Base-by-base conservation (phyloP, 2,113 vertebrate genomes). In the Pluvianellus socialis region DNA sequence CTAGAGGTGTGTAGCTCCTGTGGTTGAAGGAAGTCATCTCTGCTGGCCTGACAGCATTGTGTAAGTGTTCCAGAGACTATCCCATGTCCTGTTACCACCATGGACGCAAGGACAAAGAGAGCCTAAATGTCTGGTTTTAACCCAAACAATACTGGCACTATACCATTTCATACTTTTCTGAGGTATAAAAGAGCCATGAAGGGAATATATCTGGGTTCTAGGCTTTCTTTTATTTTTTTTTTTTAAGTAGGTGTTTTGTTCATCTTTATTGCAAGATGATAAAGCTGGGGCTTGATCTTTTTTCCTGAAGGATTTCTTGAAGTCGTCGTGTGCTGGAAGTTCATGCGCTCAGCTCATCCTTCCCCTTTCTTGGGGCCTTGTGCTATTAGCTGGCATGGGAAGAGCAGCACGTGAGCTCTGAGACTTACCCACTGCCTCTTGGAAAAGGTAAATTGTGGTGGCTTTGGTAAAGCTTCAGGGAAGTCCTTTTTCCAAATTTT, bases 21-120 rank as follows among this genome's bases (percentile, higher is more conserved):
- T 40, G 35, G 59, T 30, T 5, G 9, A 63, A 61, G 52, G n/a
- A 86, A 40, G 52, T 56, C 30, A 4, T 11, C 30, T 40, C 18
- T 67, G 33, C 55, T 79, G 66, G 7, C 3, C 32, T 21, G 6
- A 3, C 13, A 47, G 47, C 0, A 0, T 6, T 9, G 49, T 50
- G 70, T 10, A 59, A 26, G 23, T 4, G 8, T 55, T 42, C 30
- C 62, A 65, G 71, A 77, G 21, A 58, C 12, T 30, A 28, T 4
- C 55, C 63, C 11, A 0, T 10, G 18, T 19, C 53, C 79, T 63
- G 56, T 4, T 30, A 15, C 21, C 45, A 22, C 44, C 47, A 23
- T 16, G 9, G 53, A 49, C 10, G 12, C 72, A 35, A 45, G 27
- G 15, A 63, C 40, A 61, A 1, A 10, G 15, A 9, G 11, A 73